Evolutionary conservation across 2,113 vertebrate species (phyloP).

Genomic region (Gavialis gangeticus): DNA sequence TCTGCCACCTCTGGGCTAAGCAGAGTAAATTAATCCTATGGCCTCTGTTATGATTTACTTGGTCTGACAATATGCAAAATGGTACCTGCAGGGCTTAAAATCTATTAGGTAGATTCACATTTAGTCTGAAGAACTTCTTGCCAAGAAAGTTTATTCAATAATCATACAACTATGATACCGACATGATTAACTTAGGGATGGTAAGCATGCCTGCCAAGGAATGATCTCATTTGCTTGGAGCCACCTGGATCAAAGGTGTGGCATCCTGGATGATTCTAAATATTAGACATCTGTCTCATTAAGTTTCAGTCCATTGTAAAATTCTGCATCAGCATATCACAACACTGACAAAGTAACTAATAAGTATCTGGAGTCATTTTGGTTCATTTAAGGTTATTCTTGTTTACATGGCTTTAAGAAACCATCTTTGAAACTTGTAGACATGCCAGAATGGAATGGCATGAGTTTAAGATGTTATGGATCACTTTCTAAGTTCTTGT

Average conservation of each 20-base stretch:
- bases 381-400: background rate
- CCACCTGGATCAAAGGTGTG: constrained; percentile 18
- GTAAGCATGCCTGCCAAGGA: background rate
- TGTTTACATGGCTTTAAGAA: background rate
- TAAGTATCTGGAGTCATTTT: background rate
- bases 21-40: background rate
- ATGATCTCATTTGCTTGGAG: constrained; percentile 13
- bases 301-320: background rate
- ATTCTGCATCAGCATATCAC: background rate
- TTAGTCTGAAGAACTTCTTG: background rate
- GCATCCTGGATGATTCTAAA: background rate
- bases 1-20: background rate
- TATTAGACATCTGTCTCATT: constrained; percentile 25
- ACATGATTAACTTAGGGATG: background rate
- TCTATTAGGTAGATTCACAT: background rate
- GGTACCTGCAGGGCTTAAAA: background rate
- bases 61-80: background rate
- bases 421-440: background rate
- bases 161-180: background rate
- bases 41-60: background rate
- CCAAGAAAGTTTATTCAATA: background rate
- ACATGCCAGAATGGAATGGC: background rate
- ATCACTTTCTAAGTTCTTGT: background rate
- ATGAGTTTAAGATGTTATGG: background rate
- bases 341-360: background rate